Evolutionary conservation across 2,888 invertebrate genomes (phyloP).

Genomic region (Dicycla oo): DNA sequence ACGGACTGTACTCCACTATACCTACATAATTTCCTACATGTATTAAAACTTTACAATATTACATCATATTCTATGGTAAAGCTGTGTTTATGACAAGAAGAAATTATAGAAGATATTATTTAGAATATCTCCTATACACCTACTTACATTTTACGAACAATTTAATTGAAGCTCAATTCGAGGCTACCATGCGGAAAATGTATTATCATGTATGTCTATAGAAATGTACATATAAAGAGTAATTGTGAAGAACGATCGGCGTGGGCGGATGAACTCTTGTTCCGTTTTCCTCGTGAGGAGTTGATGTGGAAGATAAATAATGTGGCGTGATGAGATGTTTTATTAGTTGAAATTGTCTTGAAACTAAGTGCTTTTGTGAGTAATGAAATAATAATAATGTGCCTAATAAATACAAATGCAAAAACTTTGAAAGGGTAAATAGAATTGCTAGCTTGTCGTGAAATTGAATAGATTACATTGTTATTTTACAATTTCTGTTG

Average conservation of each 20-base stretch:
- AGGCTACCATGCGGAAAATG: constrained; percentile 41
- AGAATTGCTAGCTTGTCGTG: background rate
- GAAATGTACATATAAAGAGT: constrained; percentile 53
- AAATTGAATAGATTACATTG: constrained; percentile 6
- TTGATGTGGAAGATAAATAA: constrained; percentile 27
- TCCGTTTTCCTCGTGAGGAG: constrained; percentile 55
- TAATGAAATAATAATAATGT: constrained; percentile 6
- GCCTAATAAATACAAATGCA: background rate
- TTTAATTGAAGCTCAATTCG: constrained; percentile 28
- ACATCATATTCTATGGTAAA: background rate
- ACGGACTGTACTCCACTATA: background rate
- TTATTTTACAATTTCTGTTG: constrained; percentile 22
- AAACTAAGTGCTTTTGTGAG: constrained; percentile 1
- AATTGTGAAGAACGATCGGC: constrained; percentile 56
- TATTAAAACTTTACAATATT: background rate
- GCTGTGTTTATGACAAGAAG: background rate
- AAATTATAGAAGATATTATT: background rate
- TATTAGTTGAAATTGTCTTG: constrained; percentile 9
- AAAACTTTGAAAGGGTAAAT: constrained; percentile 7
- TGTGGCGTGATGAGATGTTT: constrained; percentile 25
- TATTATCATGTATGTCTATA: constrained; percentile 42
- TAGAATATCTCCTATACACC: background rate
- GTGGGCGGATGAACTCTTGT: constrained; percentile 60
- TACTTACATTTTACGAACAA: background rate
- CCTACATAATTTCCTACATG: background rate